Base-by-base conservation (phyloP, 2,888 invertebrate genomes). In the Girardia tigrina region DNA sequence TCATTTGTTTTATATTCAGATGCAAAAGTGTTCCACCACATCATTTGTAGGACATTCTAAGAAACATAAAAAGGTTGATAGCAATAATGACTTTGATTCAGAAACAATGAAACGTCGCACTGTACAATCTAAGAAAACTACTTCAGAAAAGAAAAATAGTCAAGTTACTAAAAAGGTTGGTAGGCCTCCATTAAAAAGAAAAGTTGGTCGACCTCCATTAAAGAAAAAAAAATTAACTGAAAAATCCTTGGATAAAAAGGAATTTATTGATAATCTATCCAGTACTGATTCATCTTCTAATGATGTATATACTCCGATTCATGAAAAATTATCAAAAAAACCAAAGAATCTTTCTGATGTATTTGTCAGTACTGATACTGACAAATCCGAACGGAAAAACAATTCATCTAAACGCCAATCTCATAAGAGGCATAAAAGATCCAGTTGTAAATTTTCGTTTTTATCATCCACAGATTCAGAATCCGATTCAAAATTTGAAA, bases 251-350 rank as follows among this genome's bases (percentile, higher is more conserved):
- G 8, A 56, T 4, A 56, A 56, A 56, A 56, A 56, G 23, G 20
- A 56, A 56, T 56, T 56, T 56, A 56, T 56, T 56, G 56, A 56
- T 56, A 12, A 56, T 56, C 56, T 56, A 20, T 56, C 56, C 2
- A 56, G 56, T 56, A 56, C 56, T 12, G 56, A 56, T 56, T 56
- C 56, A 20, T 56, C 56, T 4, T 56, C 56, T 20, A 56, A 56
- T 16, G 23, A 23, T 56, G 23, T 56, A 20, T 56, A 56, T 56
- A 56, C n/a, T 8, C n/a, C 56, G 6, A 23, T 16, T 12, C n/a
- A 56, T 20, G n/a, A n/a, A 20, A 56, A 56, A n/a, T 23, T 20
- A 56, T 6, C 23, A 20, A 56, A 56, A 56, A 56, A 16, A 4
- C 56, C 56, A 4, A 56, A 56, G 56, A 56, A 56, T 8, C n/a